These are phyloP conservation scores for Noctua pronuba DNA, from an alignment of 2,888 invertebrate species.

Conservation along the genomic window DNA sequence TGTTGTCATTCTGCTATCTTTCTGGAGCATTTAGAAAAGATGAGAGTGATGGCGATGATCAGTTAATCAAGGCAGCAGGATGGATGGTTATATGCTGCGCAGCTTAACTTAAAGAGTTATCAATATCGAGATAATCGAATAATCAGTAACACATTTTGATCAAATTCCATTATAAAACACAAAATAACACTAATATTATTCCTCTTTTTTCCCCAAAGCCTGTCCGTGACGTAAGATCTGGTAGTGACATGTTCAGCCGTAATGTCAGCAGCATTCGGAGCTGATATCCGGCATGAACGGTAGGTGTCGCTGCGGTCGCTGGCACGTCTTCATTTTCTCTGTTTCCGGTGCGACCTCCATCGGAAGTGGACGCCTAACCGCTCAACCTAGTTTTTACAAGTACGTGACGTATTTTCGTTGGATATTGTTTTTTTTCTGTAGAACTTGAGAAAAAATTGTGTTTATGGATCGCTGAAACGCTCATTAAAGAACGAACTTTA, in stretches of 20 bases:
- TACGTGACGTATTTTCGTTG: slow-evolving; percentile 39
- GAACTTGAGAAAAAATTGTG: neutral
- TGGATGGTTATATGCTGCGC: neutral
- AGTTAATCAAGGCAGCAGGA: neutral
- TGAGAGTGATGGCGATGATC: neutral
- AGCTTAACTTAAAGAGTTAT: neutral
- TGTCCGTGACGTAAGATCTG: slow-evolving; percentile 6
- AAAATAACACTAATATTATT: neutral
- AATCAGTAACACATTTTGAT: neutral
- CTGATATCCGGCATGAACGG: slow-evolving; percentile 64
- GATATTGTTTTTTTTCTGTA: neutral
- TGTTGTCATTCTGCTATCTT: too few relatives aligned
- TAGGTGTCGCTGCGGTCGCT: slow-evolving; percentile 63
- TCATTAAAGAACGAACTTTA: too few relatives aligned
- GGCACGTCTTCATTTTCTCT: slow-evolving; percentile 70
- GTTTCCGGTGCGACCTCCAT: slow-evolving; percentile 60
- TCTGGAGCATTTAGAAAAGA: neutral
- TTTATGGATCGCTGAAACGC: neutral
- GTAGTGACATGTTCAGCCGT: slow-evolving; percentile 42
- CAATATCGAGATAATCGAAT: neutral
- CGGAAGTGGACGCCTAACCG: slow-evolving; percentile 55
- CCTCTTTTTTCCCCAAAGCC: neutral
- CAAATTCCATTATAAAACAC: neutral
- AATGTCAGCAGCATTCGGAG: slow-evolving; percentile 56
- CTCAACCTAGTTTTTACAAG: slow-evolving; percentile 61